These are phyloP conservation scores for Scaptomyza cyrtandrae DNA, from an alignment of 2,888 invertebrate species.

Conservation along the genomic window DNA sequence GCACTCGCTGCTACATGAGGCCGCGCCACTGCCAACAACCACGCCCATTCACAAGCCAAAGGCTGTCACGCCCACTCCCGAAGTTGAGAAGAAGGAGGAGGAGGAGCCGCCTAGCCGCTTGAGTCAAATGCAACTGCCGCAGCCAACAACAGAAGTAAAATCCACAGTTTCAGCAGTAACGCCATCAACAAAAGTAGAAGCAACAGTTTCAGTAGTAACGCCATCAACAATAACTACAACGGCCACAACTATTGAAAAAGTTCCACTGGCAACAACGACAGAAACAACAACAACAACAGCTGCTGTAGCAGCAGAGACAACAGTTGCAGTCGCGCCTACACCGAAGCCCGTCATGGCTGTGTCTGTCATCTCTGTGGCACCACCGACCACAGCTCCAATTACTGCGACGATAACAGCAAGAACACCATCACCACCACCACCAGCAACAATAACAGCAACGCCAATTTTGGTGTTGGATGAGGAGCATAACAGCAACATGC, in stretches of 20 bases:
- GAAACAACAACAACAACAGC: neutral
- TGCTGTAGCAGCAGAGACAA: constrained; percentile 4
- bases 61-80: constrained; percentile 5
- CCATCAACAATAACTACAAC: neutral
- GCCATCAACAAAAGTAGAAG: neutral
- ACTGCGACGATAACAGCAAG: constrained; percentile 4
- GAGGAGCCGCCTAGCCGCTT: neutral
- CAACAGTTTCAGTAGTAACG: neutral
- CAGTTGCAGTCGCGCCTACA: neutral
- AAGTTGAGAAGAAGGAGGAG: constrained; percentile 1
- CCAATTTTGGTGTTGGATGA: constrained; percentile 58
- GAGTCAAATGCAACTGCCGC: constrained; percentile 5
- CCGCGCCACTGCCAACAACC: neutral
- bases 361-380: constrained; percentile 68
- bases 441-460: constrained; percentile 4
- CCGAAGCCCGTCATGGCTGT: constrained; percentile 52
- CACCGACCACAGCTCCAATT: constrained; percentile 22
- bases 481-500: constrained; percentile 74
- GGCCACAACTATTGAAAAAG: constrained; percentile 5
- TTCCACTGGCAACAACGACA: neutral
- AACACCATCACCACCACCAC: neutral
- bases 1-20: neutral
- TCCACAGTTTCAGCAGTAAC: neutral
- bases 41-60: neutral
- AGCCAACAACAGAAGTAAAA: neutral